A percentile compares a stretch with the other conserved stretches of the same genome.
phyloP scores from a whole-genome alignment of 2,888 invertebrate species.

The Drepanosiphum platanoidis region DNA sequence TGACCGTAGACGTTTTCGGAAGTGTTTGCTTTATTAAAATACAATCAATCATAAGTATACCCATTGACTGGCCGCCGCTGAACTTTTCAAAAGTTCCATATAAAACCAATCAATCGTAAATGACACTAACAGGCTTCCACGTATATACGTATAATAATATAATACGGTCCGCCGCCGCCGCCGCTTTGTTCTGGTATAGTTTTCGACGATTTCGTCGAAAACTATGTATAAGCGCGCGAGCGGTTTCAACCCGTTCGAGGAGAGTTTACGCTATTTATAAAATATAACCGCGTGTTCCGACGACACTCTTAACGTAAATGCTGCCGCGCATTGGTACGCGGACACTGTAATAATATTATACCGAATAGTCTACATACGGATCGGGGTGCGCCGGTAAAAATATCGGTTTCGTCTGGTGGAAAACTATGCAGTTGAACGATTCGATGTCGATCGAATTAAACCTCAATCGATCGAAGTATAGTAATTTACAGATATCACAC shows the following conservation, averaged over 20 bases:
- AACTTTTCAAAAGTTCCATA: conserved; percentile 29
- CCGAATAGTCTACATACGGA: too few relatives aligned
- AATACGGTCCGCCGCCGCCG: background rate
- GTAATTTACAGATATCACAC: too few relatives aligned
- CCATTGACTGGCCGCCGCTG: background rate
- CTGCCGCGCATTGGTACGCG: too few relatives aligned
- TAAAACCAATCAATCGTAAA: conserved; percentile 30
- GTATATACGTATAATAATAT: background rate
- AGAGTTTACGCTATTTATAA: background rate
- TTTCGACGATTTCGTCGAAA: conserved; percentile 1
- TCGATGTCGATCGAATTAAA: too few relatives aligned
- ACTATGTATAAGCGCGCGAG: background rate
- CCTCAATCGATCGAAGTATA: too few relatives aligned
- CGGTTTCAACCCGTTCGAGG: conserved; percentile 7
- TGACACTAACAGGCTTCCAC: conserved; percentile 21
- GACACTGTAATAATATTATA: too few relatives aligned
- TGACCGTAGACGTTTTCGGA: conserved; percentile 11
- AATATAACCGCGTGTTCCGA: background rate
- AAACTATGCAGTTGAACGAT: too few relatives aligned
- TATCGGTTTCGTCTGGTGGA: too few relatives aligned
- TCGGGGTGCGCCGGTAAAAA: too few relatives aligned
- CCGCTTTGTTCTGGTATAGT: background rate
- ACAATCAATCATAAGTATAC: conserved; percentile 32
- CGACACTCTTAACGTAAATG: background rate
- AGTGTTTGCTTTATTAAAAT: conserved; percentile 41